Conservation (phyloP, 2,888 invertebrate species). For the Acleris holmiana region DNA sequence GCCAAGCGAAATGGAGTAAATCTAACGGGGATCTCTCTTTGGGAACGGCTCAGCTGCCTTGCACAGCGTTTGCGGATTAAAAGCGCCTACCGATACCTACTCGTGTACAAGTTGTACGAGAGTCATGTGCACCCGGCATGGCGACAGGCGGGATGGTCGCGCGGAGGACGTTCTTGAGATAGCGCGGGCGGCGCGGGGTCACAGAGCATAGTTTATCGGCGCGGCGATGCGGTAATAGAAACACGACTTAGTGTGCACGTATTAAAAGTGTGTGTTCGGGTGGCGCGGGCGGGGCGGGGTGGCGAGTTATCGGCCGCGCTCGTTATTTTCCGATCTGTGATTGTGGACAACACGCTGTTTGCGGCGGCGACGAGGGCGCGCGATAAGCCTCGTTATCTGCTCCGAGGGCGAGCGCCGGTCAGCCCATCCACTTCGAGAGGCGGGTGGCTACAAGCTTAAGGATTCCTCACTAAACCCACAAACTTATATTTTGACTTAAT, state of each 20-base stretch:
- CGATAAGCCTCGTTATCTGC: slow-evolving; percentile 20
- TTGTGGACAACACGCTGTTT: slow-evolving; percentile 32
- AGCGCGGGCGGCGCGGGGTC: slow-evolving; percentile 13
- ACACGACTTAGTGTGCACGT: background rate
- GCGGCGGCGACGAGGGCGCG: slow-evolving; percentile 12
- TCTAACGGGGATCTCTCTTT: no score
- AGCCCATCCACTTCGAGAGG: background rate
- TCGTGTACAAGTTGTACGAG: background rate
- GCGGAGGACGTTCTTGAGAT: slow-evolving; percentile 34
- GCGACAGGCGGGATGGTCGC: slow-evolving; percentile 4
- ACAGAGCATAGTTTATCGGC: slow-evolving; percentile 31
- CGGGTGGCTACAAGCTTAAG: background rate
- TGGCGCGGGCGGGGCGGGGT: background rate
- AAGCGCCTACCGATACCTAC: background rate
- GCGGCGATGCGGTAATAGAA: background rate
- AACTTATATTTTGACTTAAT: no score
- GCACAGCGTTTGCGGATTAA: no score
- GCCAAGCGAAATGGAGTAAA: no score
- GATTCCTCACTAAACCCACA: no score
- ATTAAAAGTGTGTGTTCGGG: background rate
- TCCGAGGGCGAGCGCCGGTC: background rate
- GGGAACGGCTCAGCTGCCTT: no score
- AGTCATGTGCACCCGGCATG: background rate
- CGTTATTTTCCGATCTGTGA: slow-evolving; percentile 36
- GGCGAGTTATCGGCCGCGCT: slow-evolving; percentile 21